Evolutionary conservation across 2,888 invertebrate genomes (phyloP), one percentile per base, ranked within the genome.

Genomic region (Sepiola atlantica): DNA sequence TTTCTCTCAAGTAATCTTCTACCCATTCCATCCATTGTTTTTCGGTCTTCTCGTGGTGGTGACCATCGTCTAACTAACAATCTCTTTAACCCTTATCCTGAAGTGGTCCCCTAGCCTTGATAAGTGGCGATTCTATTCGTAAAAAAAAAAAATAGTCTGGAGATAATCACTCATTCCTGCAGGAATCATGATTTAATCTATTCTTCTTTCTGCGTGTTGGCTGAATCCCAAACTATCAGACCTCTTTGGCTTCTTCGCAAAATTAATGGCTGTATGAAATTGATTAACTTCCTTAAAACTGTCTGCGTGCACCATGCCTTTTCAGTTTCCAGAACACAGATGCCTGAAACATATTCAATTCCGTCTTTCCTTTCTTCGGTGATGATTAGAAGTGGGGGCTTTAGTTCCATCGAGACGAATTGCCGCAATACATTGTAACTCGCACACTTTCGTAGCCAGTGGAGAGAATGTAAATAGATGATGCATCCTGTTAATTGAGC

Each of bases 181-280:
- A 90, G 90, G 18, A 90, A 90, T 90, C 90, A 90, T 90, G 90
- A 90, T 90, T 18, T 90, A 28, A 90, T 90, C 90, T 90, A 90
- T 90, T 90, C 10, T 90, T 90, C 10, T 90, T 90, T 90, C 90
- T 90, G 90, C 18, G 90, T 14, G 90, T 16, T 90, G 14, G 90
- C 90, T 90, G n/a, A 90, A 90, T 90, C 90, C 90, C 90, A 90
- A n/a, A 90, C 90, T 14, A 18, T 90, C 90, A 90, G 16, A 90
- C 8, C 14, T 90, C 8, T 28, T 90, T 90, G 90, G 90, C 90
- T n/a, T 90, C 90, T n/a, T 90, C 16, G 18, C 8, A 90, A 90
- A 90, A 90, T 90, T 28, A 90, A n/a, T 90, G 90, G 90, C 90
- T 14, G 90, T n/a, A 90, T 90, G 14, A 90, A 90, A 90, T 14